A percentile compares a stretch with the other conserved stretches of the same genome.
Evolutionary conservation across 2,888 invertebrate genomes (phyloP).

Genomic region (Achlya flavicornis): DNA sequence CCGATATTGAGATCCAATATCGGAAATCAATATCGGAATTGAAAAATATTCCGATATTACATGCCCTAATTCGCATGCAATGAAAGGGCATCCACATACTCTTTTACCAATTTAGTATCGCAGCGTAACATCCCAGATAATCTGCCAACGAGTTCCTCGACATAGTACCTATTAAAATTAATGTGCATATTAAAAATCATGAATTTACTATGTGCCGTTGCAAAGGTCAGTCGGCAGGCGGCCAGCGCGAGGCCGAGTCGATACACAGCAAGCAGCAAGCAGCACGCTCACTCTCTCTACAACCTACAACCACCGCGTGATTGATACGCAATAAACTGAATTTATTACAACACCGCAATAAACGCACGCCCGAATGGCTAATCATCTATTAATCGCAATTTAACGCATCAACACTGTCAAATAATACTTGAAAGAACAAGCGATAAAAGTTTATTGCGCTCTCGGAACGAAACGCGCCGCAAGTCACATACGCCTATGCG

Average conservation of each 20-base stretch:
- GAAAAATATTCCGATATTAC: too few relatives aligned
- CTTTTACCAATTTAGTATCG: too few relatives aligned
- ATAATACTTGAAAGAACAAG: constrained; percentile 75
- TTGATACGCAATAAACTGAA: constrained; percentile 77
- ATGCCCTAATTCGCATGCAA: too few relatives aligned
- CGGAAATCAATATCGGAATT: too few relatives aligned
- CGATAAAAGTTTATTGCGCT: constrained; percentile 68
- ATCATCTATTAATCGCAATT: constrained; percentile 79
- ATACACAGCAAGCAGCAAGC: constrained; percentile 15
- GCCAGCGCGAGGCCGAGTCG: constrained; percentile 23
- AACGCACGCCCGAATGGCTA: constrained; percentile 70
- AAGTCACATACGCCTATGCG: constrained; percentile 17
- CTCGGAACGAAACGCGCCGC: constrained; percentile 35
- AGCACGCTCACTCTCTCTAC: constrained; percentile 28
- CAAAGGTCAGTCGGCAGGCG: constrained; percentile 27
- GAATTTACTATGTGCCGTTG: constrained; percentile 37
- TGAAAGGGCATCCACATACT: too few relatives aligned
- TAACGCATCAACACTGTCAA: constrained; percentile 77
- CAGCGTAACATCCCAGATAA: background rate
- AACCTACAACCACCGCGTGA: constrained; percentile 49
- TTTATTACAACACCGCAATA: constrained; percentile 75
- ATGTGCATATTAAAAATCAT: constrained; percentile 39
- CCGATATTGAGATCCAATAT: too few relatives aligned
- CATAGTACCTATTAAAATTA: constrained; percentile 29
- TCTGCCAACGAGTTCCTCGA: constrained; percentile 24